These are phyloP conservation scores for Eubucco bourcierii DNA, from an alignment of 2,113 vertebrate genomes.

Conservation along the genomic window DNA sequence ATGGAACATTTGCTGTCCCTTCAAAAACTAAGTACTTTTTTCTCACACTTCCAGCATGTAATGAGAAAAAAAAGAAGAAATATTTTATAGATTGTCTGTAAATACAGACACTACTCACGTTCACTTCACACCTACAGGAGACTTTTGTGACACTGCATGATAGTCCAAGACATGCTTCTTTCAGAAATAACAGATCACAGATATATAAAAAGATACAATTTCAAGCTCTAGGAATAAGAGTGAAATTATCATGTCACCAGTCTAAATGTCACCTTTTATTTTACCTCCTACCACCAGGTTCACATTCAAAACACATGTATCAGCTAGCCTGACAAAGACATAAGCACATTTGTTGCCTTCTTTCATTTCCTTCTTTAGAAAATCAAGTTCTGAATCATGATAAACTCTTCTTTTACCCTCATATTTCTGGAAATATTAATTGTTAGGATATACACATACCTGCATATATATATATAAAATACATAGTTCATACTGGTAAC, in stretches of 20 bases:
- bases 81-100: background rate
- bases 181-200: background rate
- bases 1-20: background rate
- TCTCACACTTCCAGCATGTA: background rate
- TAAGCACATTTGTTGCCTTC: background rate
- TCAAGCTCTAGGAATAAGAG: background rate
- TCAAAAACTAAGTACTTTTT: background rate
- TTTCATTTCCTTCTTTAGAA: background rate
- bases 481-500: background rate
- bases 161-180: background rate
- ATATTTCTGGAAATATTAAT: background rate
- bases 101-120: background rate
- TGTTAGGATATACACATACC: no score
- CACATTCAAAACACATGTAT: background rate
- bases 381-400: background rate
- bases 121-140: constrained; percentile 27
- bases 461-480: background rate
- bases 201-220: background rate
- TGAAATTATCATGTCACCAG: constrained; percentile 10
- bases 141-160: background rate
- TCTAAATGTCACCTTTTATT: constrained; percentile 17
- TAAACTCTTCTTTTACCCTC: background rate
- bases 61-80: background rate
- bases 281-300: background rate
- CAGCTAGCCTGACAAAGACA: background rate